Conservation (phyloP, 1,140 invertebrate genomes). For the Pogonomyrmex barbatus region DNA sequence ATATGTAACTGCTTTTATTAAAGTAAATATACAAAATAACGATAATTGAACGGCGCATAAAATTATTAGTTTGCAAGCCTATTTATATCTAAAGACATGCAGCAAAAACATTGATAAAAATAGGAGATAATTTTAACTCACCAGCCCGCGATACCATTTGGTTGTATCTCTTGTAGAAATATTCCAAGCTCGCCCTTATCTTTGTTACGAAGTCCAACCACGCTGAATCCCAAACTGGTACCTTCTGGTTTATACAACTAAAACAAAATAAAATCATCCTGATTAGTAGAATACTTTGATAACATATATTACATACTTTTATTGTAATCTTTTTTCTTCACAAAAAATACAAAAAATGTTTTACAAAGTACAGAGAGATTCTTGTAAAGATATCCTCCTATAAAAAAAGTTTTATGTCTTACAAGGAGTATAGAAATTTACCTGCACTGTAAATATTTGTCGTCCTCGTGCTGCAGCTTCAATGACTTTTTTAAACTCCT, state of each 20-base stretch:
- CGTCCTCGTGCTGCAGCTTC: constrained; percentile 88
- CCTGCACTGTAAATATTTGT: constrained; percentile 88
- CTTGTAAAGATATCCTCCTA: background rate
- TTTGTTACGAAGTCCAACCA: constrained; percentile 90
- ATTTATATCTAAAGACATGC: constrained; percentile 38
- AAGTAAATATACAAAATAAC: background rate
- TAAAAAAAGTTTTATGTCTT: constrained; percentile 16
- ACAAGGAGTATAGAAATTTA: constrained; percentile 73
- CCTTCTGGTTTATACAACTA: constrained; percentile 91
- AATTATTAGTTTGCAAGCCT: background rate
- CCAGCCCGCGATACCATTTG: constrained; percentile 90
- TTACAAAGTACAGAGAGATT: background rate
- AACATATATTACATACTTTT: background rate
- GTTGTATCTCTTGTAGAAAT: constrained; percentile 92
- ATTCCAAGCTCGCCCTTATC: constrained; percentile 91
- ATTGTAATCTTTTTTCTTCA: background rate
- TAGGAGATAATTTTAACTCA: constrained; percentile 82
- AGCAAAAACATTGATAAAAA: constrained; percentile 29
- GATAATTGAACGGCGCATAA: background rate
- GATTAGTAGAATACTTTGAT: background rate
- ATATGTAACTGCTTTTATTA: background rate
- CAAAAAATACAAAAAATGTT: background rate
- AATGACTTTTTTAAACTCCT: constrained; percentile 89
- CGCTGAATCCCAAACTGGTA: constrained; percentile 91
- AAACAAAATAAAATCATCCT: constrained; percentile 63